Evolutionary conservation across 2,797 vertebrate species (phyloP), one percentile per base, ranked within the genome.

Genomic region (Delichon dasypus): DNA sequence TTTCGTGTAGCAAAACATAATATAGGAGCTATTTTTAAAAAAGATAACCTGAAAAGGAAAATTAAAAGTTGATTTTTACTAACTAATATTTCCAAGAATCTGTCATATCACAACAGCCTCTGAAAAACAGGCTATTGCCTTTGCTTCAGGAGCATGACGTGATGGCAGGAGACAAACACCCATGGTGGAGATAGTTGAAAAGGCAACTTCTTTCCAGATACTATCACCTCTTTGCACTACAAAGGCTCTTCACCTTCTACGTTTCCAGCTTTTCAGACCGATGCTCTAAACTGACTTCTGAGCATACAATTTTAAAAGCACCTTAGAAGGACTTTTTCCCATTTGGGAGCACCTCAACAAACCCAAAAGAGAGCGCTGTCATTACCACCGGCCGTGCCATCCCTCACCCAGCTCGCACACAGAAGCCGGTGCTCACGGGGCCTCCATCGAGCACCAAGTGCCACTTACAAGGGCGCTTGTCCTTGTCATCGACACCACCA

Each of bases 331-430:
- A 8, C 16, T 44, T 36, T n/a, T 40, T 27, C 48, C 38, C 44
- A 7, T 10, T 30, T 25, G 25, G 30, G 62, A 78, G 25, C 34
- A 32, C 2, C 1, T 34, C 55, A 54, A 36, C 38, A 75, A 57
- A 32, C 26, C 16, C 26, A 11, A 36, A 29, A 2, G 16, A 26
- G 14, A 53, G 29, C 4, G 0, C 1, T 11, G 36, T 12, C 38
- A 13, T 23, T 50, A 10, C 54, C 38, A 36, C 60, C 40, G 9
- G 48, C 68, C 10, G 3, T 5, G 50, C 73, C 65, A 22, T 10
- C 1, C 45, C 72, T 77, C 76, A 12, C 11, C 44, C 36, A 25
- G 1, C 50, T 19, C 1, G 48, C 12, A 0, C 73, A 22, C 29
- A 38, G 66, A 27, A 22, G 42, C 66, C 22, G 12, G 38, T 2